Base-by-base conservation (phyloP, 1,140 invertebrate genomes). In the Philopotamus ludificatus region DNA sequence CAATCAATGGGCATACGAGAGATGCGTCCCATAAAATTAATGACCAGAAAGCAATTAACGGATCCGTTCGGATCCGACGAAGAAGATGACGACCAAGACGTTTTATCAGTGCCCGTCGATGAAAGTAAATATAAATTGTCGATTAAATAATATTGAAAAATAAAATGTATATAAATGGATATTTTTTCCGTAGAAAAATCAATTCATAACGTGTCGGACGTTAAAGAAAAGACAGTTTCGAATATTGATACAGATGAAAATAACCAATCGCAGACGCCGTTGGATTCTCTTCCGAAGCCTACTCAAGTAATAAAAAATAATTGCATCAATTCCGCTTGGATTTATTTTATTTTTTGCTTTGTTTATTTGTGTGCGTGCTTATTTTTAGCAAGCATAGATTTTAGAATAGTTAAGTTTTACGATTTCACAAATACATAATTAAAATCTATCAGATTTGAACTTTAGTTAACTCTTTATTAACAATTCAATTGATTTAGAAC, bases 31-130 rank as follows among this genome's bases (percentile, higher is more conserved):
- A 76, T 78, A 26, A 76, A 73, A 51, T 69, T 94, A 70, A 94
- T 94, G 92, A 93, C 92, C 1, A 83, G 91, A 65, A 87, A 92
- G 59, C 91, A 95, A 78, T 82, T 93, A 59, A 89, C 88, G 12
- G 93, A 95, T 82, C 93, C 93, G 1, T 94, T 95, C 79, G 93
- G 92, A 47, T 94, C 91, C 49, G 92, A 95, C 74, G 92, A 94
- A 25, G 93, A 95, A 71, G 91, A 93, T 54, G 89, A 92, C 10
- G 74, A 81, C 69, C 72, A 54, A 61, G 67, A 68, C 15, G 42
- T 58, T n/a, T 21, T 65, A 1, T 65, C 58, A 12, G 67, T 65
- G 1, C 51, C 49, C 15, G 18, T 68, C n/a, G 58, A 62, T 47
- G 62, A 62, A 55, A 39, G 67, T 65, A 42, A 34, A 12, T 16